A percentile compares a stretch with the other conserved stretches of the same genome.
These are phyloP conservation scores for Pterophyllum scalare DNA, from an alignment of 2,113 vertebrate species.

Conservation along the genomic window DNA sequence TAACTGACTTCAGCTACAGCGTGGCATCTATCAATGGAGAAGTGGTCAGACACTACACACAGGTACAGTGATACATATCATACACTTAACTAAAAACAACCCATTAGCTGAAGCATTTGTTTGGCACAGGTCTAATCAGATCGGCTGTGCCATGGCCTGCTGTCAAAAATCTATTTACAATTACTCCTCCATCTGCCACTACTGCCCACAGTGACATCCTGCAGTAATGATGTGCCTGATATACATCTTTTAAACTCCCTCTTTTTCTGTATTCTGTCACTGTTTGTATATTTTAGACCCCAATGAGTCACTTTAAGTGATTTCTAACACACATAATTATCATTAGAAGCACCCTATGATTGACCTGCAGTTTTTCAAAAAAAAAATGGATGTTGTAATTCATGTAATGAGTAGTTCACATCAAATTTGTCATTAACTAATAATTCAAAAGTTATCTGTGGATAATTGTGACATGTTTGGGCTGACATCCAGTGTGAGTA, in stretches of 20 bases:
- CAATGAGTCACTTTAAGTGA: background rate
- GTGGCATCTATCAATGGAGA: conserved; percentile 52
- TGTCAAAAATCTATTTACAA: conserved; percentile 58
- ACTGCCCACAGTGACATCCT: conserved; percentile 70
- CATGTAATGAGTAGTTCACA: background rate
- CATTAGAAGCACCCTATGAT: background rate
- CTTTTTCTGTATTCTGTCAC: background rate
- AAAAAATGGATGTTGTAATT: background rate
- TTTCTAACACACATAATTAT: background rate
- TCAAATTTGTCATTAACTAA: background rate
- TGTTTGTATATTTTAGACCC: background rate
- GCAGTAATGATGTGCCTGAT: background rate
- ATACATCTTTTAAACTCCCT: background rate
- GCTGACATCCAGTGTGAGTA: background rate
- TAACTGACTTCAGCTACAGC: conserved; percentile 60
- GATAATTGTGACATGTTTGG: background rate
- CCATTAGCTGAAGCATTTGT: conserved; percentile 13
- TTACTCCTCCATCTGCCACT: conserved; percentile 81
- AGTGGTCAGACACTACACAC: conserved; percentile 71
- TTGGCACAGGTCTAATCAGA: conserved; percentile 70
- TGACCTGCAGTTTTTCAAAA: background rate
- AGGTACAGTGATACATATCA: conserved; percentile 49
- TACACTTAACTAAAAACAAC: background rate
- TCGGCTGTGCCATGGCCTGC: conserved; percentile 68
- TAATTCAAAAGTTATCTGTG: background rate